Conservation (phyloP, 2,113 vertebrate genomes). For the Crotophaga sulcirostris region DNA sequence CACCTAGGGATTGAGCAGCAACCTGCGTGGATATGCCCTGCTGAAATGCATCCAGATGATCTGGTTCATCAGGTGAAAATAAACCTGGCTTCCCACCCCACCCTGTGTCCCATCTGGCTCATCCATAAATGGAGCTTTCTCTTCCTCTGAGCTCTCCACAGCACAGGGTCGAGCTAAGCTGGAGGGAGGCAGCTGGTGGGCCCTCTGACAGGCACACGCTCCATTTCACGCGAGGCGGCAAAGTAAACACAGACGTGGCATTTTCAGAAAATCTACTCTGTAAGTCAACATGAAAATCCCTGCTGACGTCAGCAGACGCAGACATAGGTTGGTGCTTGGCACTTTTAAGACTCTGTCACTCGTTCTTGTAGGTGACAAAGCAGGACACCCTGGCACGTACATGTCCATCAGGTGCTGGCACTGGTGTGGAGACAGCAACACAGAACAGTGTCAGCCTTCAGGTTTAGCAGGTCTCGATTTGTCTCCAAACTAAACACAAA, state of each 20-base stretch:
- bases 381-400: accelerated
- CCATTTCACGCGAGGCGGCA: background rate
- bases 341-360: background rate
- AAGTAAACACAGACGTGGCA: background rate
- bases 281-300: background rate
- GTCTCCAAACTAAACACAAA: background rate
- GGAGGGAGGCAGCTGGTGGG: background rate
- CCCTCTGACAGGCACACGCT: background rate
- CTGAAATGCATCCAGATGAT: constrained; percentile 22
- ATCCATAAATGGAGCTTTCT: accelerated
- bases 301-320: accelerated
- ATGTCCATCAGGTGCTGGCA: accelerated
- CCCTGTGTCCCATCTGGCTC: background rate
- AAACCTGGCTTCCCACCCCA: background rate
- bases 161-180: background rate
- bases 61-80: constrained; percentile 45
- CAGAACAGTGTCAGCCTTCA: accelerated
- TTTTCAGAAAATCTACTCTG: background rate
- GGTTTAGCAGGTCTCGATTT: background rate
- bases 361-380: accelerated
- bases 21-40: background rate
- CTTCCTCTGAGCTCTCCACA: background rate
- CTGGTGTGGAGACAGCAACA: accelerated
- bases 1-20: background rate
- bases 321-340: accelerated